Evolutionary conservation across 1,140 invertebrate species (phyloP), one percentile per base, ranked within the genome.

Genomic region (Lepeophtheirus salmonis): DNA sequence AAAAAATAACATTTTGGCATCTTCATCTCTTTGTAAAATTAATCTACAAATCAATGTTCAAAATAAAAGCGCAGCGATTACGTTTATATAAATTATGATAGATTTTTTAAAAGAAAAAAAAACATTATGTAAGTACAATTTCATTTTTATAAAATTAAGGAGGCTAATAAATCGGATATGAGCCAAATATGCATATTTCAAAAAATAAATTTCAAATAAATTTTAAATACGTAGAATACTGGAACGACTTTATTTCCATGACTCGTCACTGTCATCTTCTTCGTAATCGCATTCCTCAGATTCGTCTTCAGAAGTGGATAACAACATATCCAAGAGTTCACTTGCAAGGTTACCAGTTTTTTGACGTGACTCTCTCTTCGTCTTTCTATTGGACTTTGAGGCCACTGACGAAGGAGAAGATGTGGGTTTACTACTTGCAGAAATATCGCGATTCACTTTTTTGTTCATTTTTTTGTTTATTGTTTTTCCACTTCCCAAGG

Each of bases 301-400:
- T 2, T 57, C 55, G 12, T 30, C 26, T 4, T 57, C 26, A 18
- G 55, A 57, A 16, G 23, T 30, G 16, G 55, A 57, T 18, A 57
- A 23, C 13, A 57, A 21, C 55, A 57, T 57, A 23, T 57, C 55
- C 13, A 57, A n/a, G 12, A 57, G 26, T 48, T 57, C 55, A 16
- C 23, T 30, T 17, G 55, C 26, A 12, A 57, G 26, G 25, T 57
- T 57, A 23, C 55, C 55, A 12, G 55, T 26, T n/a, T 57, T 57
- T 20, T 41, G 21, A 41, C 17, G 26, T 2, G 55, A 14, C 14
- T 20, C 55, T 21, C 26, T 26, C 26, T 25, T 57, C n/a, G 55
- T 25, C 55, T 57, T 57, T n/a, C 16, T 16, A 26, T 25, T 25
- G 6, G 20, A 17, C 26, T 41, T 25, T 16, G 16, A 18, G 16